Conservation (phyloP, 2,888 invertebrate genomes). For the Sthenelais limicola region DNA sequence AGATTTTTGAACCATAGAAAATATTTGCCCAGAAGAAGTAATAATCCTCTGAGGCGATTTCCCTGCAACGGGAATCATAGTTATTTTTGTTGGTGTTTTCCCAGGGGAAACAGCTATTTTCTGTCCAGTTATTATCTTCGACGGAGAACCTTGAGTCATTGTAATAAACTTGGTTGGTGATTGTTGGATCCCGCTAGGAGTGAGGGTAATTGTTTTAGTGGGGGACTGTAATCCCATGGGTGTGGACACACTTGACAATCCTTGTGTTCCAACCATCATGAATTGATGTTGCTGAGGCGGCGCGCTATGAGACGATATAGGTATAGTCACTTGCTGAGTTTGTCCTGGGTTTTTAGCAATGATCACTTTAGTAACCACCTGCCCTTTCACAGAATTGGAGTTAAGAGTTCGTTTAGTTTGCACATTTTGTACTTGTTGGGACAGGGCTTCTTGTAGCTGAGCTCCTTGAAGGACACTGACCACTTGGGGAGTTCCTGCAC, state of each 20-base stretch:
- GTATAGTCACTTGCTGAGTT: conserved; percentile 64
- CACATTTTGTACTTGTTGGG: conserved; percentile 18
- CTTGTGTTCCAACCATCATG: conserved; percentile 31
- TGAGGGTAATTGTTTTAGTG: conserved; percentile 79
- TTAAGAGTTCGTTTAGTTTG: conserved; percentile 35
- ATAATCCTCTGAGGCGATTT: conserved; percentile 40
- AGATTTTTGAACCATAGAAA: conserved; percentile 37
- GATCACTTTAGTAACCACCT: conserved; percentile 69
- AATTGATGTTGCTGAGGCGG: conserved; percentile 24
- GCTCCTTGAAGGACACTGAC: not conserved
- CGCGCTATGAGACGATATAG: too few species aligned
- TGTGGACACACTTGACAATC: not conserved
- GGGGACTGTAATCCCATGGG: conserved; percentile 55
- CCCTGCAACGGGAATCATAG: conserved; percentile 36
- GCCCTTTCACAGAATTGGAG: conserved; percentile 47
- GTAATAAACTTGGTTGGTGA: conserved; percentile 59
- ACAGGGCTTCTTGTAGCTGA: not conserved
- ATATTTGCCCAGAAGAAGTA: conserved; percentile 32
- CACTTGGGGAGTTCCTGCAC: too few species aligned
- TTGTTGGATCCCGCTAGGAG: conserved; percentile 75
- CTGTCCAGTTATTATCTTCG: conserved; percentile 37
- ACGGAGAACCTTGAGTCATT: conserved; percentile 31
- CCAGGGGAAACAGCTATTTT: conserved; percentile 44
- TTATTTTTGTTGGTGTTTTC: conserved; percentile 44
- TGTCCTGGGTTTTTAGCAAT: conserved; percentile 68